Evolutionary conservation across 2,113 vertebrate genomes (phyloP).

Genomic region (Planiliza haematocheilus): DNA sequence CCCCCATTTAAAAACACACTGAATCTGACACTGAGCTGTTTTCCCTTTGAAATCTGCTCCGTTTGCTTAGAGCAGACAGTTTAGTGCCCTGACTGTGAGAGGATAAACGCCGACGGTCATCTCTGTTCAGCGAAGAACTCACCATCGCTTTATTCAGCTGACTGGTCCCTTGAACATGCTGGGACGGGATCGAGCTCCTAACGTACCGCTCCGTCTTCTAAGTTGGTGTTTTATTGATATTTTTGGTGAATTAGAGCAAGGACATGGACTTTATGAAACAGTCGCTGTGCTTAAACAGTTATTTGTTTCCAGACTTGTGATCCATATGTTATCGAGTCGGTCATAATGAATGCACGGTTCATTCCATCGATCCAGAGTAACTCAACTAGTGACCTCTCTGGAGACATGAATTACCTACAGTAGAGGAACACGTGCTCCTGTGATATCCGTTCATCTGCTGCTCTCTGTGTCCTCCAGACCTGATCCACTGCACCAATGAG

Average conservation of each 20-base stretch:
- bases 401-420: constrained; percentile 26
- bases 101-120: constrained; percentile 22
- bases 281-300: constrained; percentile 35
- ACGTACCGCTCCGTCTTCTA: constrained; percentile 35
- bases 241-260: constrained; percentile 27
- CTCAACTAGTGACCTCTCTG: constrained; percentile 14
- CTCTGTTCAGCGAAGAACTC: constrained; percentile 19
- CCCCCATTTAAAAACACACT: background rate
- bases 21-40: background rate
- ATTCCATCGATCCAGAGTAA: constrained; percentile 43
- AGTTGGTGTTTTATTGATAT: constrained; percentile 28
- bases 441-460: no score
- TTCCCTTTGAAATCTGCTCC: constrained; percentile 19
- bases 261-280: constrained; percentile 35
- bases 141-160: constrained; percentile 11
- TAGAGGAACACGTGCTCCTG: no score
- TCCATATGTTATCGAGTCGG: constrained; percentile 40
- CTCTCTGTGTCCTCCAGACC: constrained; percentile 82
- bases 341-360: constrained; percentile 41
- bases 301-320: constrained; percentile 51
- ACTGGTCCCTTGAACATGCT: constrained; percentile 9
- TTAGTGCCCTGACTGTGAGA: constrained; percentile 17
- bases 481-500: constrained; percentile 95
- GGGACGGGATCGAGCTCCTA: constrained; percentile 43
- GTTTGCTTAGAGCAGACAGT: constrained; percentile 32